Base-by-base conservation (phyloP, 2,113 vertebrate species). In the Naja naja region DNA sequence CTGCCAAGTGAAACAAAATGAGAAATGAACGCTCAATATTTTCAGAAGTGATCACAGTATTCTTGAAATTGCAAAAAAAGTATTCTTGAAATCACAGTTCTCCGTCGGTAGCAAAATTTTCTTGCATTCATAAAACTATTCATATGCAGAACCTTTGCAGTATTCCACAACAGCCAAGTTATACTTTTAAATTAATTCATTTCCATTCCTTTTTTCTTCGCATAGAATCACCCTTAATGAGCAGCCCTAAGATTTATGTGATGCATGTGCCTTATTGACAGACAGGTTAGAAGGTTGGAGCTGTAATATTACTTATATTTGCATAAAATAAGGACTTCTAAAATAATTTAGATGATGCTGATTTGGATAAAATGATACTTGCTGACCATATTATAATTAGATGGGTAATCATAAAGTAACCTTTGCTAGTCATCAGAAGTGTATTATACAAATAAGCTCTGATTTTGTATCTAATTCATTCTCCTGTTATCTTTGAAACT, bases 401-500 rank as follows among this genome's bases (percentile, higher is more conserved):
- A 90, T 94, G 89, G 95, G 93, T 96, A 95, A 97, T 96, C 96
- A 96, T 94, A 94, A 96, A 95, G 95, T 94, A 97, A 97, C 96
- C 96, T 96, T 96, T 95, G 91, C 12, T 0, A 96, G 92, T 93
- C 93, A 94, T 95, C 96, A 94, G 93, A 95, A 96, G 92, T 12
- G 92, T 95, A 96, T 95, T 93, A 96, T 85, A 95, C 93, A 96
- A 96, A 96, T 94, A 47, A 96, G 96, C 96, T 96, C 94, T 92
- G 95, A 52, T 89, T 94, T 0, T 0, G 69, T 54, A 4, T 85
- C 92, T 93, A 95, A 95, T 93, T 94, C 92, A 49, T 87, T 90
- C 94, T 88, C 91, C 89, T 94, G 30, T 93, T 0, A 58, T 94
- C 96, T 95, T 97, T 96, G 95, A 96, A 90, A 92, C 55, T 43